A percentile compares a stretch with the other conserved stretches of the same genome.
Conservation (phyloP, 2,113 vertebrate species). For the Podilymbus podiceps region DNA sequence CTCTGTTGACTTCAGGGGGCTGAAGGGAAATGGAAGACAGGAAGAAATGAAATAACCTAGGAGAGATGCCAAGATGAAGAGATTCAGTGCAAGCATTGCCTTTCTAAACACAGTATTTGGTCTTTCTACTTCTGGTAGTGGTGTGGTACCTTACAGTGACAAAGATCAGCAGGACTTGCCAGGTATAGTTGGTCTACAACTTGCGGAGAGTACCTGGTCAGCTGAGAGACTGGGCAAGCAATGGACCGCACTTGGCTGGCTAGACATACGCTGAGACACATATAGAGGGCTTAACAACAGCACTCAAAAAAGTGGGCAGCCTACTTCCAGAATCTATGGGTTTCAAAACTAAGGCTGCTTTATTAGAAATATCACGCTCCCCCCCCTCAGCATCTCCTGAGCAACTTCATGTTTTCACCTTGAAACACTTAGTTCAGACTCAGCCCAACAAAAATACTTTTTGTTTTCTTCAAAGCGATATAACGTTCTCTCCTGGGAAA, state of each 20-base stretch:
- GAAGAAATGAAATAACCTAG: not conserved
- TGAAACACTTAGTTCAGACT: not conserved
- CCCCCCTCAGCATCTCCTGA: not conserved
- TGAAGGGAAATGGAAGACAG: not conserved
- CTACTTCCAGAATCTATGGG: not conserved
- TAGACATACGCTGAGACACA: not conserved
- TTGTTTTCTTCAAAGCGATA: not conserved
- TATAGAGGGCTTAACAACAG: not conserved
- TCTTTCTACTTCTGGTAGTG: not conserved
- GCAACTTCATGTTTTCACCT: not conserved
- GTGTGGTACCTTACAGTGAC: not conserved
- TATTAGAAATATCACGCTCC: not conserved
- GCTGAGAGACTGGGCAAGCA: not conserved
- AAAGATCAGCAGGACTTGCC: not conserved
- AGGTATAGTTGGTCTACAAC: not conserved
- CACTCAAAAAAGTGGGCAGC: not conserved
- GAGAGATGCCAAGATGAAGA: not conserved
- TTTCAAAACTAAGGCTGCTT: not conserved
- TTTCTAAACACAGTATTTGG: not conserved
- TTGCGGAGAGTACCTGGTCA: not conserved
- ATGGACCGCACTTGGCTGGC: not conserved
- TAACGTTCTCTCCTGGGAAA: not conserved
- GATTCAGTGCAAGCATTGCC: not conserved
- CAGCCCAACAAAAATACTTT: not conserved
- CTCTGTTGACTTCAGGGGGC: not conserved